phyloP scores from a whole-genome alignment of 2,797 vertebrate genomes.

The Chelon auratus region DNA sequence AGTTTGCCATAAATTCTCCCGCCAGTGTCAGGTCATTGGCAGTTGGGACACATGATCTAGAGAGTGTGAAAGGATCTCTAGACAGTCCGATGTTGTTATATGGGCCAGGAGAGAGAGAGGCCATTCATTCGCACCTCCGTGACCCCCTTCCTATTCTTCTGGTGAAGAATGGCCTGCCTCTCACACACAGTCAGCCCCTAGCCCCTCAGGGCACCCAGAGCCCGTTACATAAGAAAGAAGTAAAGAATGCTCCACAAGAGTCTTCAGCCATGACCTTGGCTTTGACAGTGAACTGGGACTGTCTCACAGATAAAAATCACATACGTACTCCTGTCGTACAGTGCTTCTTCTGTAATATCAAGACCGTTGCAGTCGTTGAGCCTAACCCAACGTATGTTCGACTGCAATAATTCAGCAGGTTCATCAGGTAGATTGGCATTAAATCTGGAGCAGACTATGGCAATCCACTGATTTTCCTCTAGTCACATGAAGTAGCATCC shows the following conservation, averaged over 20 bases:
- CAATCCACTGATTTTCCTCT: too few relatives aligned
- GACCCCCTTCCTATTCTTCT: conserved; percentile 71
- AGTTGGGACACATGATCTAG: conserved; percentile 52
- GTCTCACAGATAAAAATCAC: conserved; percentile 52
- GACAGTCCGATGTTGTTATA: conserved; percentile 65
- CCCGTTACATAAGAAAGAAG: conserved; percentile 66
- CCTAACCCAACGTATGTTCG: neutral
- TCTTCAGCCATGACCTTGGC: conserved; percentile 73
- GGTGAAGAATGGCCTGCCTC: conserved; percentile 69
- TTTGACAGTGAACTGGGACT: conserved; percentile 53
- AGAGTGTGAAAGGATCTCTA: conserved; percentile 60
- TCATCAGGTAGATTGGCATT: neutral
- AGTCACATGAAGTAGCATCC: too few relatives aligned
- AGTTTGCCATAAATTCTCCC: conserved; percentile 46
- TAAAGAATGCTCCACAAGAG: conserved; percentile 69
- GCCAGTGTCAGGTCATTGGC: conserved; percentile 52
- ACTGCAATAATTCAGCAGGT: neutral
- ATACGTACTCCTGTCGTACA: conserved; percentile 20
- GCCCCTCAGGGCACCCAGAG: conserved; percentile 55
- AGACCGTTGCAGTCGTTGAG: neutral
- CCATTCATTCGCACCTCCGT: conserved; percentile 74
- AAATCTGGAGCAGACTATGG: neutral
- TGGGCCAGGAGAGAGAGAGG: conserved; percentile 52
- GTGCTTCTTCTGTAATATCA: neutral
- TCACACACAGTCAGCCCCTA: conserved; percentile 60